Evolutionary conservation across 2,888 invertebrate genomes (phyloP).

Genomic region (Eilema depressum): DNA sequence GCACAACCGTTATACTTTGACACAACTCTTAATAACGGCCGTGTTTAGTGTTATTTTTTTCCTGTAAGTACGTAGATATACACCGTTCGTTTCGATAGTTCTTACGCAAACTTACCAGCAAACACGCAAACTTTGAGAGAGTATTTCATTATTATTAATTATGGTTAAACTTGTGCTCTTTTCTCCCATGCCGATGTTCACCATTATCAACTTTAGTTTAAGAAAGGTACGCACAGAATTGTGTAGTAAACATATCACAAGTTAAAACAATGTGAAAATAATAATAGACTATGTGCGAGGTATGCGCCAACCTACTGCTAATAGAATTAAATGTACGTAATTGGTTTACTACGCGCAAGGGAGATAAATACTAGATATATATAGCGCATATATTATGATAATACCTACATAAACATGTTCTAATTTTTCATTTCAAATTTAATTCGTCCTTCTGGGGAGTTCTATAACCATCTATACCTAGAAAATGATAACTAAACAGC

Average conservation of each 20-base stretch:
- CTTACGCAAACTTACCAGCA: conserved; percentile 61
- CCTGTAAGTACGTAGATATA: neutral
- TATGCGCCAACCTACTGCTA: conserved; percentile 59
- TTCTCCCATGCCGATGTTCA: conserved; percentile 47
- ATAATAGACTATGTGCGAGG: conserved; percentile 47
- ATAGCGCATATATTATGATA: conserved; percentile 27
- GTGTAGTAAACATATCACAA: conserved; percentile 24
- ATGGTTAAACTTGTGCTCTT: conserved; percentile 59
- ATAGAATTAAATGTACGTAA: conserved; percentile 74
- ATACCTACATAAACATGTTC: conserved; percentile 35
- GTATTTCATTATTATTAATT: conserved; percentile 41
- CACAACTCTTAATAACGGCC: conserved; percentile 12
- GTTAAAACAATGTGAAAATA: conserved; percentile 43
- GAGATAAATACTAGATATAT: conserved; percentile 33
- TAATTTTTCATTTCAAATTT: neutral
- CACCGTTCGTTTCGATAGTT: neutral
- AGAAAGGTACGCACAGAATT: neutral
- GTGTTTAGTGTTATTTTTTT: neutral
- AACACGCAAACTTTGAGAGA: conserved; percentile 53
- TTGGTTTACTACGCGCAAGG: conserved; percentile 67
- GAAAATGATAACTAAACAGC: neutral
- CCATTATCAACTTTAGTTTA: conserved; percentile 28
- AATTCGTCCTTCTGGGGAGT: neutral
- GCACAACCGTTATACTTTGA: conserved; percentile 33
- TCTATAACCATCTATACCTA: neutral